Percentiles rank a stretch among this genome's conserved stretches.
Evolutionary conservation across 2,113 vertebrate genomes (phyloP).

Genomic region (Leiothrix lutea): DNA sequence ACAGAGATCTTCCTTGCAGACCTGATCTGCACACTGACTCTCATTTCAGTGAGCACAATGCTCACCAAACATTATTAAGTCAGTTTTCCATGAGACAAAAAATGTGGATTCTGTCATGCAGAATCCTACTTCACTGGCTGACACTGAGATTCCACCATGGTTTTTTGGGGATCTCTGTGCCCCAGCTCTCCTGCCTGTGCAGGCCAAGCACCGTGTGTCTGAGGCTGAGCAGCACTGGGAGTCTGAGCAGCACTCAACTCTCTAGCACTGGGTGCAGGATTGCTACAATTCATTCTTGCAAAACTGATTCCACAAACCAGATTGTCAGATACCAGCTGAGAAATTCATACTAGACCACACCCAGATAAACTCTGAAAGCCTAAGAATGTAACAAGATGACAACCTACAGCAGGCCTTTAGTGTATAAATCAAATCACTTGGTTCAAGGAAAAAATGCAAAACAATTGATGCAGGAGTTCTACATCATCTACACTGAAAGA

Average conservation of each 20-base stretch:
- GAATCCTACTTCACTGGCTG: background rate
- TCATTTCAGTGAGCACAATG: background rate
- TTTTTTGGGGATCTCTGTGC: background rate
- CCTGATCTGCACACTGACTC: background rate
- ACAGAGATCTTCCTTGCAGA: background rate
- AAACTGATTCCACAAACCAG: conserved; percentile 56
- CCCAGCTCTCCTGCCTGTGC: background rate
- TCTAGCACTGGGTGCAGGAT: background rate
- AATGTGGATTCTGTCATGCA: background rate
- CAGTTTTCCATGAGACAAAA: background rate
- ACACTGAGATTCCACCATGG: background rate
- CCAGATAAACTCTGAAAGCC: conserved; percentile 20
- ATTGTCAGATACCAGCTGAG: conserved; percentile 45
- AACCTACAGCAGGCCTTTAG: background rate
- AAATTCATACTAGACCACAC: conserved; percentile 45
- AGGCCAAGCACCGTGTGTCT: rapidly evolving
- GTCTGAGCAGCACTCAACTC: background rate
- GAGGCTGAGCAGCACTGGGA: background rate
- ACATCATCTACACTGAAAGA: background rate
- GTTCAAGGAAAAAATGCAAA: background rate
- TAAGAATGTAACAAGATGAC: background rate
- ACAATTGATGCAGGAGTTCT: background rate
- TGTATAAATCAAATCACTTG: background rate
- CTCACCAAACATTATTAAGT: background rate
- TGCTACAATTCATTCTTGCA: conserved; percentile 54